Base-by-base conservation (phyloP, 2,113 vertebrate genomes). In the Lepus europaeus region DNA sequence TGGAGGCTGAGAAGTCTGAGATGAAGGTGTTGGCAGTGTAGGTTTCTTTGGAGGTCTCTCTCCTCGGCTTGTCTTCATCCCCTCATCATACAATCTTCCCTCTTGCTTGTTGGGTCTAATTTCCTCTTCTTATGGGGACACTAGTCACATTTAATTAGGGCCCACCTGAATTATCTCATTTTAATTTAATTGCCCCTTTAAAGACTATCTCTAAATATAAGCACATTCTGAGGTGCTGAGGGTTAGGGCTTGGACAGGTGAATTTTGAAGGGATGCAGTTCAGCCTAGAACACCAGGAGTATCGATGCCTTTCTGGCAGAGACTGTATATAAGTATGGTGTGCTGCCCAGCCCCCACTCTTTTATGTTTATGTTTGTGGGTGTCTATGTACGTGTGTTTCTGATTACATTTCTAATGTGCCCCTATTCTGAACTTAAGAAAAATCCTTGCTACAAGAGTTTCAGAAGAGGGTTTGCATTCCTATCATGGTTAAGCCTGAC, bases 121-220 rank as follows among this genome's bases (percentile, higher is more conserved):
- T 87, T 94, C 53, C 17, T 91, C 61, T 69, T 80, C 45, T 80
- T 84, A 9, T 77, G 61, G 66, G 20, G 12, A 81, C 61, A 29
- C 5, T 6, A 22, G 19, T 79, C 20, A 7, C 39, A 36, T 36
- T 93, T 22, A 29, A 79, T 66, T 94, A 93, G 9, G 78, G 39
- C 3, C 9, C 6, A 53, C 5, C 6, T 13, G 64, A 29, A n/a
- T 73, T 11, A 27, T 10, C 33, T 82, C 29, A 85, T 49, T 92
- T 94, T 91, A 78, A 79, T 27, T 83, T 77, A 68, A 72, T 88
- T 64, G 59, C 22, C 23, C 70, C 77, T 93, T 56, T 59, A 72
- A 96, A 79, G n/a, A 79, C 12, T 4, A 0, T 81, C 64, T 91
- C 12, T 23, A 80, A 91, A 91, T n/a, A 51, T 4, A 74, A 2